Percentiles rank a stretch among this genome's conserved stretches.
Conservation (phyloP, 2,888 invertebrate genomes). For the Caenorhabditis sp. region DNA sequence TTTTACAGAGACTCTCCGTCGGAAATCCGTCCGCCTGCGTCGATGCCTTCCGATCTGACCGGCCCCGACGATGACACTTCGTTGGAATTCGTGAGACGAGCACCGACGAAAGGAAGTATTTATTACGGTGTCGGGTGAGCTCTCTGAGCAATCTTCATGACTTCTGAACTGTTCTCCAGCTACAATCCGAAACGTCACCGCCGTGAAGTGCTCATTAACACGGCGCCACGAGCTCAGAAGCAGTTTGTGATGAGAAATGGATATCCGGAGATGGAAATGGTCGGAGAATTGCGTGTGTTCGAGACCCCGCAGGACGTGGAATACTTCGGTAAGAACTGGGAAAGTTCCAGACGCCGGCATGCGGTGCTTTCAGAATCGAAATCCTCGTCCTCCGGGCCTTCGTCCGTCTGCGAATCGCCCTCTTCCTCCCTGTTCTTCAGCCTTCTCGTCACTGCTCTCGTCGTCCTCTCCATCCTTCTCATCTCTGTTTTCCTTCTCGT, state of each 20-base stretch:
- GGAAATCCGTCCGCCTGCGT: conserved; percentile 36
- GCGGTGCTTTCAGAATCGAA: conserved; percentile 28
- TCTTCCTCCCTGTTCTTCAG: conserved; percentile 43
- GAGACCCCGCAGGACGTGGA: conserved; percentile 75
- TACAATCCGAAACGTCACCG: conserved; percentile 56
- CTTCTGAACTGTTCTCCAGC: conserved; percentile 2
- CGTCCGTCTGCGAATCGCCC: conserved; percentile 24
- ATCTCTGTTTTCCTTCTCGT: conserved; percentile 50
- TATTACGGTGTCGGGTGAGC: conserved; percentile 55
- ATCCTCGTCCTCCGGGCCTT: conserved; percentile 5
- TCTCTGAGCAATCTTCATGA: no score
- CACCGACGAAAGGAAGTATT: conserved; percentile 55
- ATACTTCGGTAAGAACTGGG: conserved; percentile 65
- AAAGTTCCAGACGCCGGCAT: neutral
- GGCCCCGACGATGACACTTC: conserved; percentile 57
- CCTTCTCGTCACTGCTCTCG: conserved; percentile 54
- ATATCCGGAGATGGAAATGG: conserved; percentile 69
- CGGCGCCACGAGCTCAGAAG: conserved; percentile 1
- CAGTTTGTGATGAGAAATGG: conserved; percentile 56
- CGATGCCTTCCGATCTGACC: conserved; percentile 35
- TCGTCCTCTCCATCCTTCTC: conserved; percentile 54
- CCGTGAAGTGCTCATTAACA: conserved; percentile 52
- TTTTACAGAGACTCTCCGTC: conserved; percentile 15
- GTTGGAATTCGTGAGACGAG: conserved; percentile 57
- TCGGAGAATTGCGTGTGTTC: conserved; percentile 75